Base-by-base conservation (phyloP, 2,797 vertebrate species). In the Nothura maculosa region DNA sequence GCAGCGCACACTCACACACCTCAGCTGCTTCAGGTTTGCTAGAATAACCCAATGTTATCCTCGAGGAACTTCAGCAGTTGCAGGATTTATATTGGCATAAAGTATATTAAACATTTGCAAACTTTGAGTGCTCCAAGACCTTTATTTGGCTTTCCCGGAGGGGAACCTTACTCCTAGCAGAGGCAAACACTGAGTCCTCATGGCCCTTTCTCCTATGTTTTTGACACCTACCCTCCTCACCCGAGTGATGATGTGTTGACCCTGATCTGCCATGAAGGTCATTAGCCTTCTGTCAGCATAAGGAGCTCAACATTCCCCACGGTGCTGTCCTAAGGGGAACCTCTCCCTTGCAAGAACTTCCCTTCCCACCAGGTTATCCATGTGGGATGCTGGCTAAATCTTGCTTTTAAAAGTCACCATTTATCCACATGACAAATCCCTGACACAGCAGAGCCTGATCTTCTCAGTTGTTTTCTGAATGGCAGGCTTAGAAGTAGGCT, bases 191-290 rank as follows among this genome's bases (percentile, higher is more conserved):
- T 36, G 80, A 45, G 3, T 38, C 7, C 12, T 17, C 63, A 1
- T 20, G 81, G 63, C 67, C 58, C 94, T 94, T 85, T 25, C 82
- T 54, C 78, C 70, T 82, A 3, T 28, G 40, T 70, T 90, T 91
- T 79, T 12, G 19, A 55, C 38, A 58, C 43, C 78, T 79, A 27
- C 47, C 48, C 86, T 94, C 77, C 90, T 58, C 64, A 64, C 72
- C 60, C 74, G 30, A 84, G 36, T 30, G 19, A 74, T 19, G 68
- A 43, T 4, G 6, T 7, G 6, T 10, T 81, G 52, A 38, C n/a
- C 85, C 68, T 63, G 55, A 90, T 76, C 52, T 94, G 63, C 90
- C 81, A 47, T 67, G 54, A 64, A 87, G 62, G 50, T 38, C 83
- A 90, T 70, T 87, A 94, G 94, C 22, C 10, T n/a, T 6, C 9